Evolutionary conservation across 1,140 invertebrate species (phyloP).

Genomic region (Apis mellifera): DNA sequence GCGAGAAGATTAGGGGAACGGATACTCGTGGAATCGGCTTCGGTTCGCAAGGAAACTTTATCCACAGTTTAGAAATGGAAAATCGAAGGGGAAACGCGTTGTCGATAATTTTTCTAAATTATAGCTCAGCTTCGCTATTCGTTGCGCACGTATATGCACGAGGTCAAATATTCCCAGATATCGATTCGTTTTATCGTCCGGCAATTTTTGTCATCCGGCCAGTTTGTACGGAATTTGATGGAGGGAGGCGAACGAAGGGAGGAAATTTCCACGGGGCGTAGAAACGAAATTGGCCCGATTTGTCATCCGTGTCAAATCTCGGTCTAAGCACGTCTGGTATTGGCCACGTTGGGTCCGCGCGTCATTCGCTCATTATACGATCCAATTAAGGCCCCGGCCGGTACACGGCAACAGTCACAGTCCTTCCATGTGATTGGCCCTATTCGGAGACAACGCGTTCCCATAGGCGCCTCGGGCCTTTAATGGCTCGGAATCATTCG

Average conservation of each 20-base stretch:
- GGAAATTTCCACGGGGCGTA: background rate
- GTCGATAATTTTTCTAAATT: too few species aligned
- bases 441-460: conserved; percentile 80
- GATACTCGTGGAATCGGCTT: background rate
- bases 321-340: conserved; percentile 77
- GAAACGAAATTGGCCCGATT: conserved; percentile 72
- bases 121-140: too few species aligned
- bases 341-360: conserved; percentile 69
- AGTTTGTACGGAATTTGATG: background rate
- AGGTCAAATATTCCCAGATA: too few species aligned
- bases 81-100: too few species aligned
- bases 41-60: background rate
- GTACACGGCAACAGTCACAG: conserved; percentile 75
- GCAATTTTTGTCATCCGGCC: background rate
- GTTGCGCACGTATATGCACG: too few species aligned
- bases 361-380: conserved; percentile 75
- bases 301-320: conserved; percentile 76
- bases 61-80: too few species aligned
- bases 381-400: conserved; percentile 76
- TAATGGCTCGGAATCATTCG: conserved; percentile 69
- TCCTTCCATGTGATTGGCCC: conserved; percentile 75
- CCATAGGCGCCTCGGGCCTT: conserved; percentile 72
- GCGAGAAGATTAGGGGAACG: background rate
- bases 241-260: background rate
- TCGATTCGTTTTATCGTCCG: too few species aligned